Conservation (phyloP, 2,113 vertebrate genomes). For the Hoplias malabaricus region DNA sequence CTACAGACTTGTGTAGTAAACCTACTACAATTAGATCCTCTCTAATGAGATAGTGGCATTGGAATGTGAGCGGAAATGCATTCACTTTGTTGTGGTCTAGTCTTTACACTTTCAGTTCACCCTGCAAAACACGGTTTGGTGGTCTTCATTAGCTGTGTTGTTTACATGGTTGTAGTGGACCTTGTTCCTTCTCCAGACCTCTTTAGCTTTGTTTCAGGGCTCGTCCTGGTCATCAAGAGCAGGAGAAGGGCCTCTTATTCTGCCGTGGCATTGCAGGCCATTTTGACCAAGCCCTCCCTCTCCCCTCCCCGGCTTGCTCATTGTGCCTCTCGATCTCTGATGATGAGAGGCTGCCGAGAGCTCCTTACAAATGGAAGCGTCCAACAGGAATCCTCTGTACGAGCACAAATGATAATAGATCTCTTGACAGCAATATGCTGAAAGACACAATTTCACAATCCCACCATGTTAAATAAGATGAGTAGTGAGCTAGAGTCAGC, state of each 20-base stretch:
- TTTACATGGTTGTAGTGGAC: constrained; percentile 37
- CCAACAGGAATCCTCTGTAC: constrained; percentile 29
- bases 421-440: constrained; percentile 28
- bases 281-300: constrained; percentile 16
- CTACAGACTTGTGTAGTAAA: too few species aligned
- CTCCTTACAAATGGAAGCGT: constrained; percentile 34
- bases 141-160: constrained; percentile 37
- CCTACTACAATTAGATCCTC: not conserved
- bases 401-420: constrained; percentile 34
- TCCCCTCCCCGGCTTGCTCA: constrained; percentile 17
- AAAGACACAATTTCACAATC: constrained; percentile 37
- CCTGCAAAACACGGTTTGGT: constrained; percentile 11
- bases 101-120: not conserved
- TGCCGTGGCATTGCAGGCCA: constrained; percentile 25
- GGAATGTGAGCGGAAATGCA: not conserved
- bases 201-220: constrained; percentile 21
- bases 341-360: constrained; percentile 39
- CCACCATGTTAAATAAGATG: constrained; percentile 21
- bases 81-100: not conserved
- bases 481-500: not conserved
- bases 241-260: constrained; percentile 35
- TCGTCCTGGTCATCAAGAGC: constrained; percentile 30
- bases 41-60: not conserved
- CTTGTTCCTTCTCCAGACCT: constrained; percentile 1
- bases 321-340: constrained; percentile 18